A percentile compares a stretch with the other conserved stretches of the same genome.
Conservation (phyloP, 35 echinoderm and acorn worm species). For the Acanthaster planci region DNA sequence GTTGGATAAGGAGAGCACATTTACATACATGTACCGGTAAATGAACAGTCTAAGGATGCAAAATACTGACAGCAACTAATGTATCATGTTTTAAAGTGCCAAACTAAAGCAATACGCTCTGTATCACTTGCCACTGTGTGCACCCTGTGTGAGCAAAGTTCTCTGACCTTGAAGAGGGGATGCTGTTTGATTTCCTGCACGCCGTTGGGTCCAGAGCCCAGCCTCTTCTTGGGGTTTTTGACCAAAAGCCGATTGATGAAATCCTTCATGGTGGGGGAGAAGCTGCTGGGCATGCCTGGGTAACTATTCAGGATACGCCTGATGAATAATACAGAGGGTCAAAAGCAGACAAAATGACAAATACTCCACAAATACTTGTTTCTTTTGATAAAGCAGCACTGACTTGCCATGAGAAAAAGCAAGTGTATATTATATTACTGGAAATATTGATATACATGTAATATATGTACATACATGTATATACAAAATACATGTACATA, state of each 20-base stretch:
- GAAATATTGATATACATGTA: too few relatives aligned
- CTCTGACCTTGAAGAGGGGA: conserved; percentile 93
- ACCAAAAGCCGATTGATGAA: conserved; percentile 81
- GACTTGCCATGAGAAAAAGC: too few relatives aligned
- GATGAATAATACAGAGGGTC: neutral
- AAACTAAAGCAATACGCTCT: too few relatives aligned
- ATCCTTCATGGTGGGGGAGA: conserved; percentile 71
- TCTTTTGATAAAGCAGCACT: too few relatives aligned
- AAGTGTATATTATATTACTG: too few relatives aligned
- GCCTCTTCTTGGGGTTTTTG: conserved; percentile 74
- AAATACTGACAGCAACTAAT: neutral
- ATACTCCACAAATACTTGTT: neutral
- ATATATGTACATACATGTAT: too few relatives aligned
- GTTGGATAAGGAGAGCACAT: too few relatives aligned
- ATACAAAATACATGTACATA: too few relatives aligned
- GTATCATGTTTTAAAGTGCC: too few relatives aligned
- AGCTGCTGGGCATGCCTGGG: conserved; percentile 82
- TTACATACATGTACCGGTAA: too few relatives aligned
- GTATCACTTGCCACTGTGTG: neutral
- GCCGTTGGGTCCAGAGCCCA: conserved; percentile 80
- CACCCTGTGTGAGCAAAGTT: neutral
- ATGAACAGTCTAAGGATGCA: neutral
- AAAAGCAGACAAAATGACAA: neutral
- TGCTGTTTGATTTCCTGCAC: conserved; percentile 88
- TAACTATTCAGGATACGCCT: conserved; percentile 79